A percentile compares a stretch with the other conserved stretches of the same genome.
These are phyloP conservation scores for Philantomba maxwellii DNA, from an alignment of 2,113 vertebrate genomes.

Conservation along the genomic window DNA sequence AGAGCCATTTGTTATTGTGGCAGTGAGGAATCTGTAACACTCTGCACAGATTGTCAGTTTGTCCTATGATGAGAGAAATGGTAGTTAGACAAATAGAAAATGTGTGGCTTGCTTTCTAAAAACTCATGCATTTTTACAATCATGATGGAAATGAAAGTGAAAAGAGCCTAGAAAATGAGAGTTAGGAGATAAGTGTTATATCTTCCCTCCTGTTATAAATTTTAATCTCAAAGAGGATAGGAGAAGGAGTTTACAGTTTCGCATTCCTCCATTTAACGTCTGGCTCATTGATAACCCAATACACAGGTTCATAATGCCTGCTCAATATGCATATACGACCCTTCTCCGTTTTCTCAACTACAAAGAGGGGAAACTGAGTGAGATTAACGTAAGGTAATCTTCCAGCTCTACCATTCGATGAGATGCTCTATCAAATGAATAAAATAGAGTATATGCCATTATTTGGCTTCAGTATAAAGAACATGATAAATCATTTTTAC, in stretches of 20 bases:
- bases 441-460: background rate
- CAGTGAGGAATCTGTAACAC: slow-evolving; percentile 60
- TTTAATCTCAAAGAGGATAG: background rate
- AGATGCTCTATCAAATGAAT: background rate
- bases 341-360: background rate
- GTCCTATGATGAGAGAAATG: slow-evolving; percentile 60
- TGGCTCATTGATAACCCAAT: background rate
- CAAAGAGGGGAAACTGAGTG: background rate
- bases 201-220: background rate
- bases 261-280: background rate
- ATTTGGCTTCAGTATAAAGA: background rate
- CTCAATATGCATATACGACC: background rate
- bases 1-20: slow-evolving; percentile 77
- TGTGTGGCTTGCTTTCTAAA: background rate
- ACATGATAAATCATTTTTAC: background rate
- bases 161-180: background rate
- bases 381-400: background rate
- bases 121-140: background rate
- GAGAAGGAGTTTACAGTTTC: background rate
- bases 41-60: slow-evolving; percentile 71
- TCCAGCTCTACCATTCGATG: background rate
- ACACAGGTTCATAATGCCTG: background rate
- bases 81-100: background rate
- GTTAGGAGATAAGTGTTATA: background rate
- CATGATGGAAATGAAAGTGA: background rate